These are phyloP conservation scores for Melanotaenia trifasciata DNA, from an alignment of 2,797 vertebrate species.

Conservation along the genomic window DNA sequence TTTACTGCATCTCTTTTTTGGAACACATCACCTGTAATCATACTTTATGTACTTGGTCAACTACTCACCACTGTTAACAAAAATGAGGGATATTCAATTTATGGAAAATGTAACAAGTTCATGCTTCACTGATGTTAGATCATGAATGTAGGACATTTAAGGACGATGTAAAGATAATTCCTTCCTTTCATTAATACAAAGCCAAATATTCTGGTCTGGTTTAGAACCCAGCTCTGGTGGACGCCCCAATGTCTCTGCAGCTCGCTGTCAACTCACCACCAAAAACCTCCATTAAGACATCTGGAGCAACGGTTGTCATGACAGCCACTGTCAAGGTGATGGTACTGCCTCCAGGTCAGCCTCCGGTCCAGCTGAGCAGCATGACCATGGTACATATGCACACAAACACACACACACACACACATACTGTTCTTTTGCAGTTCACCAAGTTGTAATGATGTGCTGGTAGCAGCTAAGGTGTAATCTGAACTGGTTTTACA, in stretches of 20 bases:
- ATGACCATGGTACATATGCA: constrained; percentile 89
- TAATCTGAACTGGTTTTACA: too few relatives aligned
- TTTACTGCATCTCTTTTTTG: neutral
- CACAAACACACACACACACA: constrained; percentile 9
- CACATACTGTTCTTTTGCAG: neutral
- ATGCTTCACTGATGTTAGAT: neutral
- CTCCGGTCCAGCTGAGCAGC: constrained; percentile 89
- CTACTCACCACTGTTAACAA: too few relatives aligned
- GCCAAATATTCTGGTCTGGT: neutral
- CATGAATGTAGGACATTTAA: neutral
- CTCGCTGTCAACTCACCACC: constrained; percentile 86
- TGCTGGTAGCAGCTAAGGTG: neutral
- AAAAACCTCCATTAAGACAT: constrained; percentile 88
- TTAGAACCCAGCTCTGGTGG: constrained; percentile 87
- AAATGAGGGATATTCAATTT: neutral
- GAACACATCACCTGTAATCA: neutral
- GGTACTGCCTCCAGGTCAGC: constrained; percentile 78
- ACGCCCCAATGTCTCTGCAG: constrained; percentile 87
- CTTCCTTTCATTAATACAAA: too few relatives aligned
- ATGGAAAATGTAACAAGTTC: neutral
- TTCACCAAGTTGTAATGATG: neutral
- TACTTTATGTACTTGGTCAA: too few relatives aligned
- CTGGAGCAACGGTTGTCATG: constrained; percentile 87
- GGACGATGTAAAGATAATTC: too few relatives aligned
- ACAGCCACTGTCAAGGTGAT: constrained; percentile 87